Percentiles rank a stretch among this genome's conserved stretches.
These are phyloP conservation scores for Pterocles gutturalis DNA, from an alignment of 2,113 vertebrate species.

Conservation along the genomic window DNA sequence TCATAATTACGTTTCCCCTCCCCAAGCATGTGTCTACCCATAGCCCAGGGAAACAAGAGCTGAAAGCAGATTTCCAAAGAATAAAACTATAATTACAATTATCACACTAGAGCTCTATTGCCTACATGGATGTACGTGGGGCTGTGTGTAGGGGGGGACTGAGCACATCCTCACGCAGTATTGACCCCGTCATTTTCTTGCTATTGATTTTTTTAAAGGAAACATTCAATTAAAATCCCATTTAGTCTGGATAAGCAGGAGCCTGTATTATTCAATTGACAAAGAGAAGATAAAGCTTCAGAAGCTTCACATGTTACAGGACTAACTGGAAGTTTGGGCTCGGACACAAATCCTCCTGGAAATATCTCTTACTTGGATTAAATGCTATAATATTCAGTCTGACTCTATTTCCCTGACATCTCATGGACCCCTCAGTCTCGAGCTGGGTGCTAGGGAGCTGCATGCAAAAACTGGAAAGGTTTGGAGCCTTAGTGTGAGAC, in stretches of 20 bases:
- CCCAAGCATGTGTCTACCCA: neutral
- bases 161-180: neutral
- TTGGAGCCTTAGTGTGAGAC: neutral
- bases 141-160: neutral
- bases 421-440: neutral
- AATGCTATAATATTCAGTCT: accelerated
- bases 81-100: neutral
- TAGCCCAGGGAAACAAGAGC: neutral
- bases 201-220: neutral
- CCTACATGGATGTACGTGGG: neutral
- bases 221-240: neutral
- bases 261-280: neutral
- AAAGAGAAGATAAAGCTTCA: neutral
- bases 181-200: neutral
- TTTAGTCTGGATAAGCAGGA: neutral
- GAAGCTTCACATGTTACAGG: neutral
- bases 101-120: neutral
- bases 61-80: neutral
- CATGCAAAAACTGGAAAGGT: neutral
- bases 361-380: neutral
- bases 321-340: neutral
- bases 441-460: neutral
- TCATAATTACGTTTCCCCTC: neutral
- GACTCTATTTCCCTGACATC: neutral
- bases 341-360: neutral